phyloP scores from a whole-genome alignment of 2,888 invertebrate genomes.

The Scaptomyza caliginosa region DNA sequence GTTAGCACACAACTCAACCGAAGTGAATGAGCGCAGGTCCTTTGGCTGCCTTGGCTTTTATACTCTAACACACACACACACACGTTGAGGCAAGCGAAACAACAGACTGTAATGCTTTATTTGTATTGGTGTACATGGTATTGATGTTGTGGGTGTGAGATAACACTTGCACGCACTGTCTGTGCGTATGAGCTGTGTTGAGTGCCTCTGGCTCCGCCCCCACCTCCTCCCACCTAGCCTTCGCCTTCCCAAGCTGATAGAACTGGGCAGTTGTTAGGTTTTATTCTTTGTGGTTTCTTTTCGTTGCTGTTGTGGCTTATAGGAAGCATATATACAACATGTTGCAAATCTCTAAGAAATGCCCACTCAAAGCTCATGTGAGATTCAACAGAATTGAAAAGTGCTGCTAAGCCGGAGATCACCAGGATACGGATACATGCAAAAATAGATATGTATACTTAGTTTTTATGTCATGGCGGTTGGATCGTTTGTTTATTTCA shows the following conservation, averaged over 20 bases:
- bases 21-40: slow-evolving; percentile 74
- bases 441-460: no score
- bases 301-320: slow-evolving; percentile 27
- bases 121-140: slow-evolving; percentile 15
- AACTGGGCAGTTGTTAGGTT: slow-evolving; percentile 5
- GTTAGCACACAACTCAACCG: slow-evolving; percentile 62
- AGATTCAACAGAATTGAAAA: slow-evolving; percentile 33
- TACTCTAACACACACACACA: slow-evolving; percentile 46
- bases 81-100: slow-evolving; percentile 26
- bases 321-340: slow-evolving; percentile 38
- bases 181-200: slow-evolving; percentile 22
- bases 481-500: neutral
- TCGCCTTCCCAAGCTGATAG: slow-evolving; percentile 4
- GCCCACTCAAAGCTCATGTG: slow-evolving; percentile 6
- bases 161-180: slow-evolving; percentile 35
- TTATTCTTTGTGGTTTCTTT: slow-evolving; percentile 28
- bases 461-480: neutral
- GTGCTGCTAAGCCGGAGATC: slow-evolving; percentile 25
- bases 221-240: slow-evolving; percentile 3
- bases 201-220: slow-evolving; percentile 1
- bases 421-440: neutral
- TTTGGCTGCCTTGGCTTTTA: slow-evolving; percentile 67
- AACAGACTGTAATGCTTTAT: slow-evolving; percentile 6
- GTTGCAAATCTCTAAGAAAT: neutral
- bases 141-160: slow-evolving; percentile 40